These are phyloP conservation scores for Periophthalmus magnuspinnatus DNA, from an alignment of 2,797 vertebrate species.

Conservation along the genomic window DNA sequence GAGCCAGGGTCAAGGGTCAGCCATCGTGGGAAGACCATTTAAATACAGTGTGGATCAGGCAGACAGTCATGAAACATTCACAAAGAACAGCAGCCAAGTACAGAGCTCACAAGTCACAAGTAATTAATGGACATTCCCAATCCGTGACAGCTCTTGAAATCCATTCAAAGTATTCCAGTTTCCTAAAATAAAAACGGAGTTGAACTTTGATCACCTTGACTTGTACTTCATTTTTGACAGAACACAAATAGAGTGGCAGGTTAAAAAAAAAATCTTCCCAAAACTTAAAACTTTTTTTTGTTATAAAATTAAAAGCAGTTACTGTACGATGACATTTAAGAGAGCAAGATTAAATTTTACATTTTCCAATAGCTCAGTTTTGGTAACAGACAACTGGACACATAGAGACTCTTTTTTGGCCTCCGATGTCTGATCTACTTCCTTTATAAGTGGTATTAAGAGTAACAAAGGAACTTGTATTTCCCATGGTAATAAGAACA, in stretches of 20 bases:
- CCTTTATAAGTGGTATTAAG: too few species aligned
- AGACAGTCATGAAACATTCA: conserved; percentile 45
- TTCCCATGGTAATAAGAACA: too few species aligned
- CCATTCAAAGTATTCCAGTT: neutral
- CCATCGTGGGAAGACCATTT: conserved; percentile 19
- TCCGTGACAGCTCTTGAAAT: neutral
- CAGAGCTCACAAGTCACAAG: neutral
- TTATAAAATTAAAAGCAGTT: too few species aligned
- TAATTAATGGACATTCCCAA: neutral
- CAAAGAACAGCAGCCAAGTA: conserved; percentile 59
- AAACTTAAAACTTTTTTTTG: too few species aligned
- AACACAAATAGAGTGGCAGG: neutral
- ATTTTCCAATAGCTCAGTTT: too few species aligned
- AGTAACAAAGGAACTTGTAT: too few species aligned
- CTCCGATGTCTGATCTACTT: too few species aligned
- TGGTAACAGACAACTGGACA: too few species aligned
- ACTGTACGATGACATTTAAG: too few species aligned
- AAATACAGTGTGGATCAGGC: conserved; percentile 19
- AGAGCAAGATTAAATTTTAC: too few species aligned
- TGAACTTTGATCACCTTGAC: neutral
- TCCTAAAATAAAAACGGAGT: neutral
- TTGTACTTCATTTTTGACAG: neutral
- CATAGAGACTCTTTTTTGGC: too few species aligned
- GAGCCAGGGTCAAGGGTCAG: too few species aligned
- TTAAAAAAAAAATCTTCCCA: neutral